These are phyloP conservation scores for Clunio marinus DNA, from an alignment of 2,888 invertebrate species.

Conservation along the genomic window DNA sequence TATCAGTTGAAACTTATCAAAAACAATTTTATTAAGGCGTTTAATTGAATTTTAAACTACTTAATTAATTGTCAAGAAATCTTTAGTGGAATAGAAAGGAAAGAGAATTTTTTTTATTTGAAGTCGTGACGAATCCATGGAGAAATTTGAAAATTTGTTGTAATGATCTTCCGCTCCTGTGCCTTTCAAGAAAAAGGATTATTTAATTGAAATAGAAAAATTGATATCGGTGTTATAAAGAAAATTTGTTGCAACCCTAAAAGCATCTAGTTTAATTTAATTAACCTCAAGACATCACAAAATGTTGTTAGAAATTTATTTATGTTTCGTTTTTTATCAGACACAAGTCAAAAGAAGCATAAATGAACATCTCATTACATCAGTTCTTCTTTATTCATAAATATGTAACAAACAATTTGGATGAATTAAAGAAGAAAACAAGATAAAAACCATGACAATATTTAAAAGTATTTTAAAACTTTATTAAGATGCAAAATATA, in stretches of 20 bases:
- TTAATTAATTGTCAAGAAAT: not conserved
- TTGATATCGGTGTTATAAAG: not conserved
- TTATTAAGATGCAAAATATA: not conserved
- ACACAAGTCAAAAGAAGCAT: not conserved
- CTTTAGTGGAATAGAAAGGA: not conserved
- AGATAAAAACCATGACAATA: constrained; percentile 19
- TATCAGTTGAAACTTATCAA: constrained; percentile 34
- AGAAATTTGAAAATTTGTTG: constrained; percentile 12
- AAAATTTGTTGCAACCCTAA: not conserved
- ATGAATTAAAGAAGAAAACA: not conserved
- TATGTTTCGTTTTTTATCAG: not conserved
- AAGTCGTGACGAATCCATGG: not conserved
- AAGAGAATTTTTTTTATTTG: constrained; percentile 8
- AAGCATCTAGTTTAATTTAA: too few species aligned
- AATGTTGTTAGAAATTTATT: not conserved
- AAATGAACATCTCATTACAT: too few species aligned
- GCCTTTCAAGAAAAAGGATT: constrained; percentile 33
- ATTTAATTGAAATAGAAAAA: not conserved
- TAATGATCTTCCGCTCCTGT: constrained; percentile 39
- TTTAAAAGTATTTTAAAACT: constrained; percentile 12
- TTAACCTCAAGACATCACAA: too few species aligned
- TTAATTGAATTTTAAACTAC: too few species aligned
- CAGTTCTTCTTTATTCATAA: not conserved
- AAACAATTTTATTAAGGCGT: too few species aligned
- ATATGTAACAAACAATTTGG: too few species aligned